Evolutionary conservation across 1,140 invertebrate species (phyloP), one percentile per base, ranked within the genome.

Genomic region (Heliconius nattereri): DNA sequence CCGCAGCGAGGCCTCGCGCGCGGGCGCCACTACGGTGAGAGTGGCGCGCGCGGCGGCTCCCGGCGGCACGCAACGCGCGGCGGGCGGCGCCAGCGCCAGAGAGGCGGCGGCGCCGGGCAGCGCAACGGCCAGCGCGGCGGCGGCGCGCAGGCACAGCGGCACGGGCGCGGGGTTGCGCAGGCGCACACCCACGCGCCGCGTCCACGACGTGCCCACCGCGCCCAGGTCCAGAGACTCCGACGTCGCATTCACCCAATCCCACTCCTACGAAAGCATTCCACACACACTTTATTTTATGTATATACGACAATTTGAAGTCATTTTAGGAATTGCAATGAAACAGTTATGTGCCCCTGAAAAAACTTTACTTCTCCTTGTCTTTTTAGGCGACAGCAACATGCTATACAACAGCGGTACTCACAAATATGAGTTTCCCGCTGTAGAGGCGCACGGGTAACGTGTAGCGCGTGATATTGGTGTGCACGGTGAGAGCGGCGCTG

Each of bases 11-110:
- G 89, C 89, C 76, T 84, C 87, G 16, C 86, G 87, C 73, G 90
- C 90, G 66, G 91, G 90, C 81, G 92, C 92, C 80, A 90, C 87
- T 79, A 92, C 86, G 7, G 86, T 87, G 72, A 94, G 85, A 80
- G 73, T 76, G 20, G 85, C 89, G 78, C 82, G 75, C 45, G 37
- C 35, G 29, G 75, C 79, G 76, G 29, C 29, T 29, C 20, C 57
- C 71, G 80, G 70, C n/a, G 57, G 57, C 23, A 60, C 57, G 57
- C 57, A 60, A 23, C n/a, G 57, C 32, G 54, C 70, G 72, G 81
- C 82, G 72, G 54, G 73, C 49, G 52, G 32, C 8, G 71, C 75
- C 32, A 83, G 85, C 57, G 82, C 71, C 57, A 85, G 81, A 72
- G 78, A 75, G 32, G 83, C 84, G 19, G 85, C 84, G 23, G 83